Base-by-base conservation (phyloP, 2,888 invertebrate species). In the Synanthedon tipuliformis region DNA sequence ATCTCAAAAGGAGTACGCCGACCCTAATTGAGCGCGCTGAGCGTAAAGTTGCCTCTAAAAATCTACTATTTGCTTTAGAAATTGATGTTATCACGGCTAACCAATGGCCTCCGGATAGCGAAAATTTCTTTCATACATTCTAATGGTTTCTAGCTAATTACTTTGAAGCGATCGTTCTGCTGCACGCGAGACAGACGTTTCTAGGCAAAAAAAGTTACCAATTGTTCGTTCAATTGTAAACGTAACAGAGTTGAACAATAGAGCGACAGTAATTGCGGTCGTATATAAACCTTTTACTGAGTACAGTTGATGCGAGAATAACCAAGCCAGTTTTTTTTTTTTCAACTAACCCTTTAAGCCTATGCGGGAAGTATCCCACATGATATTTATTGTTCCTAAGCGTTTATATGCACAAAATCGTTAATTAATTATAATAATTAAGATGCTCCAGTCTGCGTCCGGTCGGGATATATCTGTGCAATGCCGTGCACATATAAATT, bases 151-250 rank as follows among this genome's bases (percentile, higher is more conserved):
- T 45, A 45, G 13, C 65, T 78, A 75, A 74, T 77, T 74, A 75
- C 73, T 73, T 69, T 69, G 60, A 59, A 66, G 58, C 60, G 59
- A 62, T 60, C 67, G 62, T 67, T 45, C 74, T 69, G 67, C 66
- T 61, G 62, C 78, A 78, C 73, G 73, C 75, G 66, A 75, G 45
- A 45, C 45, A 34, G 45, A 45, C 45, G 45, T 45, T 45, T 69
- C 64, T 68, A 60, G 60, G 57, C 55, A 64, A 63, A 66, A 69
- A 69, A 60, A 63, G 55, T 51, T 56, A 65, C 62, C 59, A 61
- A 66, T 63, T 68, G 64, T 63, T 68, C 60, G 60, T 69, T 74
- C 65, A 70, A 68, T 75, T 69, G 66, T 74, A 73, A 73, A 75
- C 69, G 71, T 73, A 71, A 75, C 45, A 8, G 8, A 45, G 45